Conservation (phyloP, 1,140 invertebrate genomes). For the Holcopasites calliopsidis region DNA sequence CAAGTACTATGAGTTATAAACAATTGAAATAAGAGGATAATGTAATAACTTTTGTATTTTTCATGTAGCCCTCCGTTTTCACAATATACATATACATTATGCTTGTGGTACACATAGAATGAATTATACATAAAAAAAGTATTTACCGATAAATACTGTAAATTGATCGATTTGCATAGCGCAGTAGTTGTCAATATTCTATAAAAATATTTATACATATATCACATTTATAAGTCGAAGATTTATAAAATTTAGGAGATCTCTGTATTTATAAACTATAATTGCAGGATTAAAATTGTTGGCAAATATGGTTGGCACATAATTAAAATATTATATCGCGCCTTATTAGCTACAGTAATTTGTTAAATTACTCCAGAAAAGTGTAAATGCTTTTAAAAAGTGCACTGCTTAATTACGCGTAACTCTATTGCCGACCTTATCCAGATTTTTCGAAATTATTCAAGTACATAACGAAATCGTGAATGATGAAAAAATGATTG, state of each 20-base stretch:
- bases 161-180: too few relatives aligned
- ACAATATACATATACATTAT: conserved; percentile 15
- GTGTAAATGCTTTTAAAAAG: not conserved
- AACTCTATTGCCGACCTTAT: not conserved
- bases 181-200: too few relatives aligned
- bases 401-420: not conserved
- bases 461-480: not conserved
- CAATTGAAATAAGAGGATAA: not conserved
- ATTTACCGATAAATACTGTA: too few relatives aligned
- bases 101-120: not conserved
- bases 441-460: not conserved
- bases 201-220: conserved; percentile 5
- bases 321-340: not conserved
- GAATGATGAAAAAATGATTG: not conserved
- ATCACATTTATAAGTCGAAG: not conserved
- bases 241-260: not conserved
- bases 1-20: not conserved
- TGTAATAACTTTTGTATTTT: not conserved
- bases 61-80: not conserved
- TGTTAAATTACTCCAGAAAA: not conserved
- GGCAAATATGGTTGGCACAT: too few relatives aligned
- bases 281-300: not conserved
- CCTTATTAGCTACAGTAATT: not conserved
- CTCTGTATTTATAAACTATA: too few relatives aligned
- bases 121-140: too few relatives aligned